Evolutionary conservation across 2,888 invertebrate genomes (phyloP), one percentile per base, ranked within the genome.

Genomic region (Hemicrepidius hirtus): DNA sequence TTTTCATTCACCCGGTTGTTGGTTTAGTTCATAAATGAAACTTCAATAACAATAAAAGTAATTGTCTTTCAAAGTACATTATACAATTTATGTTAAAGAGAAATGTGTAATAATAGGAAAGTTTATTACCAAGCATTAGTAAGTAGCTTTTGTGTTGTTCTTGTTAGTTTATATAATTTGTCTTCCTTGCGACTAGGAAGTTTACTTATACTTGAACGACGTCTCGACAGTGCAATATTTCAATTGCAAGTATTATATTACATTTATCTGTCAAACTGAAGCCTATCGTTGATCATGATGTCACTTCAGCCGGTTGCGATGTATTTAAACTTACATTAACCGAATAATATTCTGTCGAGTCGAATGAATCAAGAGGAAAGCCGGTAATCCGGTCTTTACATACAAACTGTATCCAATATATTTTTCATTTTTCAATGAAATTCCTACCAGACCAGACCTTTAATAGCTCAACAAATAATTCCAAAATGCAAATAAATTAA

Each of bases 161-260:
- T 53, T 53, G 53, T 57, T 57, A 37, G 57, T 57, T 57, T 57
- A 37, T 57, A 68, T 60, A 68, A 68, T 68, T 68, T 57, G 49
- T 68, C 68, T 68, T 60, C 59, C 60, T 46, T 28, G 28, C 46
- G 44, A 37, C 50, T 37, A 66, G 57, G 24, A 68, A 68, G 49
- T 60, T 68, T 68, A 60, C 60, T 59, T 68, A 55, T 40, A 66
- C 55, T 68, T 68, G 68, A 68, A 57, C 46, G 59, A 68, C 68
- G 60, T 68, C 57, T 68, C 68, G 59, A 68, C 68, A 68, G 46
- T 68, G 68, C 68, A 68, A 60, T 68, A 68, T 68, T 68, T 68
- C 68, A 59, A 60, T 68, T 68, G 68, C 60, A 68, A 68, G 68
- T 40, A 46, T 44, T 55, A 55, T 57, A 66, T 57, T 66, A 66